Conservation (phyloP, 2,888 invertebrate genomes). For the Caenorhabditis japonica region DNA sequence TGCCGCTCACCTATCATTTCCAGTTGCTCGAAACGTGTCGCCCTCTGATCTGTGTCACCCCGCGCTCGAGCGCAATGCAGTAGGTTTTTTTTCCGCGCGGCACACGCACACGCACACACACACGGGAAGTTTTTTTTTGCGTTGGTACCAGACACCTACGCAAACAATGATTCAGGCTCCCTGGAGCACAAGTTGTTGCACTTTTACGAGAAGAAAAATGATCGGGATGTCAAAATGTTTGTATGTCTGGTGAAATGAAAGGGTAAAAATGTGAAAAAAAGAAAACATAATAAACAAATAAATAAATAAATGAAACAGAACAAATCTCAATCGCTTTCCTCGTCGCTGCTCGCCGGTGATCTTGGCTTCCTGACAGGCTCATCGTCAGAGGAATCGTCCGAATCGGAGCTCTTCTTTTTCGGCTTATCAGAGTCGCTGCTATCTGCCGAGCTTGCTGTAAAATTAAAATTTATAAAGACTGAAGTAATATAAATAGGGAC, state of each 20-base stretch:
- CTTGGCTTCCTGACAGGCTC: conserved; percentile 10
- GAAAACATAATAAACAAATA: conserved; percentile 6
- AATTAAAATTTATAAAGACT: too few relatives aligned
- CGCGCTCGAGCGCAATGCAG: too few relatives aligned
- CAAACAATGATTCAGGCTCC: conserved; percentile 23
- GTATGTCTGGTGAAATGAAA: too few relatives aligned
- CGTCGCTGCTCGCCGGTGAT: conserved; percentile 20
- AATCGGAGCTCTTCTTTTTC: conserved; percentile 4
- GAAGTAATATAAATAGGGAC: too few relatives aligned
- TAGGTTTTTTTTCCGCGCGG: conserved; percentile 5
- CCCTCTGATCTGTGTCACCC: conserved; percentile 37
- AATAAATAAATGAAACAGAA: background rate
- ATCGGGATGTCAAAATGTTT: background rate
- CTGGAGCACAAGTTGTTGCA: conserved; percentile 13
- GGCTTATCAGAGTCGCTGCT: conserved; percentile 16
- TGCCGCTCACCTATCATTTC: background rate
- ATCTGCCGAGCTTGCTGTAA: conserved; percentile 6
- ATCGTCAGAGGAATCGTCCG: conserved; percentile 15
- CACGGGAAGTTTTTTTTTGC: too few relatives aligned
- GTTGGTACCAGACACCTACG: conserved; percentile 30
- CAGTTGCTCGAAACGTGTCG: conserved; percentile 23
- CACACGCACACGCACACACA: too few relatives aligned
- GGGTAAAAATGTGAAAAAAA: background rate
- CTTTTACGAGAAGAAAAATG: conserved; percentile 14
- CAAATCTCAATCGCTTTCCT: conserved; percentile 47